Evolutionary conservation across 2,888 invertebrate species (phyloP).

Genomic region (Dysmachus trigonus): DNA sequence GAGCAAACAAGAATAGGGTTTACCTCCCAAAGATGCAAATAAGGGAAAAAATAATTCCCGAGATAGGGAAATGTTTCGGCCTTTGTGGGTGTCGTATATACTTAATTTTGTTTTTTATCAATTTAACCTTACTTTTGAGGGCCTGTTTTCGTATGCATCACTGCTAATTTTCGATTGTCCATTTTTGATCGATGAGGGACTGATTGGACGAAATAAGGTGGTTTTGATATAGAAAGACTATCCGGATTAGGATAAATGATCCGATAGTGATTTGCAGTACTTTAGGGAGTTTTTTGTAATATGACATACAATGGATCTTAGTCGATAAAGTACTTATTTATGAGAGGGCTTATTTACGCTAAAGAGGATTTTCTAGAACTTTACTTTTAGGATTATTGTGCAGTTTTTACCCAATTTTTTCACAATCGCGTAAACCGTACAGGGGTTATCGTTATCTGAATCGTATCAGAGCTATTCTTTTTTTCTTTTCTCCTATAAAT

Average conservation of each 20-base stretch:
- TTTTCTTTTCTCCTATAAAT: neutral
- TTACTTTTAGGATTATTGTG: neutral
- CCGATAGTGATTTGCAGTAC: conserved; percentile 22
- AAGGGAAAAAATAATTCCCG: neutral
- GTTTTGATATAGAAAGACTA: neutral
- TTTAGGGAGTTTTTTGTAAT: neutral
- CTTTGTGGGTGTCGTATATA: neutral
- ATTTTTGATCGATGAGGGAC: conserved; percentile 5
- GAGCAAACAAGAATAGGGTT: neutral
- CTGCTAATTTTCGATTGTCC: conserved; percentile 41
- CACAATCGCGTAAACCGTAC: neutral
- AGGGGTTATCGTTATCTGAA: neutral
- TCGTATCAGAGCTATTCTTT: neutral
- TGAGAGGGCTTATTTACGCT: conserved; percentile 5
- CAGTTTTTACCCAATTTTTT: neutral
- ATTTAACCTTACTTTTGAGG: neutral
- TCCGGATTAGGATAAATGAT: conserved; percentile 35
- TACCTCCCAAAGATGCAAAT: neutral
- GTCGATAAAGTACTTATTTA: neutral
- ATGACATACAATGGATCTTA: neutral
- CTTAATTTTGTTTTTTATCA: conserved; percentile 38
- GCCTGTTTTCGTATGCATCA: conserved; percentile 17
- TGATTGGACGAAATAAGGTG: neutral
- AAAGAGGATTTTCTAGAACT: conserved; percentile 28
- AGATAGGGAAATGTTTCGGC: neutral